These are phyloP conservation scores for Rhingia campestris DNA, from an alignment of 2,888 invertebrate species.

Conservation along the genomic window DNA sequence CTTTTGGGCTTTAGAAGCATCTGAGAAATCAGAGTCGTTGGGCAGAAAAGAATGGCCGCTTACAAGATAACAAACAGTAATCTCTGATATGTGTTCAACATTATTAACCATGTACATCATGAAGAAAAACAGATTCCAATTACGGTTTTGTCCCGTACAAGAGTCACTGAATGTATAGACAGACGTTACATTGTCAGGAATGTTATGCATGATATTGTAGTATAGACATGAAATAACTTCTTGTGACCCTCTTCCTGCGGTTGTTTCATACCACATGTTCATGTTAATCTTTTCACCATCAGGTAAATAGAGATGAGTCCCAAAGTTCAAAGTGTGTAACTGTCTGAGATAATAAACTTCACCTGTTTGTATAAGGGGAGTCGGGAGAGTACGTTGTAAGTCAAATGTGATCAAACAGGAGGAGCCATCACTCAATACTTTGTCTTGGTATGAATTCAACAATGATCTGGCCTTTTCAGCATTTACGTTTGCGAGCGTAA, in stretches of 20 bases:
- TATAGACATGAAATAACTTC: slow-evolving; percentile 18
- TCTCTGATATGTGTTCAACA: slow-evolving; percentile 10
- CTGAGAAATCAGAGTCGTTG: slow-evolving; percentile 14
- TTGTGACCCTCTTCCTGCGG: slow-evolving; percentile 15
- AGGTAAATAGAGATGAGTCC: slow-evolving; percentile 20
- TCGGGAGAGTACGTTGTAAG: slow-evolving; percentile 16
- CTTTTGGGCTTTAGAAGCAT: slow-evolving; percentile 14
- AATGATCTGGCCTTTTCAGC: too few relatives aligned
- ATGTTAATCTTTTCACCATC: slow-evolving; percentile 22
- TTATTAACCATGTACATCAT: slow-evolving; percentile 11
- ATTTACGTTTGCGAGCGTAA: too few relatives aligned
- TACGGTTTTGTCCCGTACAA: slow-evolving; percentile 4
- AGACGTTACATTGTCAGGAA: slow-evolving; percentile 17
- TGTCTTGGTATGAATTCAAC: slow-evolving; percentile 16
- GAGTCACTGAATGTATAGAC: slow-evolving; percentile 12
- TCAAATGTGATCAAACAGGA: slow-evolving; percentile 11
- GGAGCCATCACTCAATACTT: slow-evolving; percentile 12
- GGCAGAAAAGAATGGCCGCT: slow-evolving; percentile 14
- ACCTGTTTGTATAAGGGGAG: slow-evolving; percentile 17
- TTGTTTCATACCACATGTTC: slow-evolving; percentile 27
- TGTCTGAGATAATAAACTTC: slow-evolving; percentile 20
- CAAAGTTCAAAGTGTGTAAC: slow-evolving; percentile 25
- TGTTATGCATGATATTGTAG: slow-evolving; percentile 22
- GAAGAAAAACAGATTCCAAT: slow-evolving; percentile 11
- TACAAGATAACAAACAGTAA: slow-evolving; percentile 14